phyloP scores from a whole-genome alignment of 2,113 vertebrate species.

The Catharus fuscescens region DNA sequence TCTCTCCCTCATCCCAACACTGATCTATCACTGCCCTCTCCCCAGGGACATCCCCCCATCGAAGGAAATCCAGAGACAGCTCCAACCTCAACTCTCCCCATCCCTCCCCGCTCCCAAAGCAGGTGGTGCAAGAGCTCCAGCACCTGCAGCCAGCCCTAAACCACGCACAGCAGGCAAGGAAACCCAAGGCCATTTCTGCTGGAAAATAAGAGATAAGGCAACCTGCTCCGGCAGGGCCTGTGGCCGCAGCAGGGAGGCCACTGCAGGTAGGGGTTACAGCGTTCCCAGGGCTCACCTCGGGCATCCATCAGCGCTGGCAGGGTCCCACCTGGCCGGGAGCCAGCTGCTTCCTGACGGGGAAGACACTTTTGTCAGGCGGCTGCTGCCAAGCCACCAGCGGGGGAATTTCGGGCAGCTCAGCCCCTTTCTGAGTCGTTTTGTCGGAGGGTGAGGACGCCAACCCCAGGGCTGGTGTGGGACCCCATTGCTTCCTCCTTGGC shows the following conservation, averaged over 20 bases:
- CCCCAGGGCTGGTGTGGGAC: neutral
- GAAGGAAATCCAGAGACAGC: neutral
- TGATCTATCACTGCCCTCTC: rapidly evolving
- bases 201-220: neutral
- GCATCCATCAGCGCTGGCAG: neutral
- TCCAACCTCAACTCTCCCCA: neutral
- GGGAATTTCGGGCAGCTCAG: neutral
- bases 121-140: neutral
- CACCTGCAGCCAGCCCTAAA: neutral
- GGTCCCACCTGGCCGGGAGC: neutral
- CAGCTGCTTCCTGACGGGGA: neutral
- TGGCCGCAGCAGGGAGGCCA: neutral
- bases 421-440: neutral
- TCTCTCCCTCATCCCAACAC: neutral
- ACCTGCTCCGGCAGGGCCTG: neutral
- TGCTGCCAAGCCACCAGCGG: neutral
- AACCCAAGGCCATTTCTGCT: neutral
- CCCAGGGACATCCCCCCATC: rapidly evolving
- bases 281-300: constrained; percentile 47
- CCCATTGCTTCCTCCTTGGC: rapidly evolving
- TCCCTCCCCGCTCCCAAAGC: neutral
- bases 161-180: rapidly evolving
- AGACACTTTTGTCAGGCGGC: neutral
- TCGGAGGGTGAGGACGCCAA: rapidly evolving
- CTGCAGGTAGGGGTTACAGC: neutral